These are phyloP conservation scores for Bombyx huttoni DNA, from an alignment of 2,888 invertebrate genomes.

Conservation along the genomic window DNA sequence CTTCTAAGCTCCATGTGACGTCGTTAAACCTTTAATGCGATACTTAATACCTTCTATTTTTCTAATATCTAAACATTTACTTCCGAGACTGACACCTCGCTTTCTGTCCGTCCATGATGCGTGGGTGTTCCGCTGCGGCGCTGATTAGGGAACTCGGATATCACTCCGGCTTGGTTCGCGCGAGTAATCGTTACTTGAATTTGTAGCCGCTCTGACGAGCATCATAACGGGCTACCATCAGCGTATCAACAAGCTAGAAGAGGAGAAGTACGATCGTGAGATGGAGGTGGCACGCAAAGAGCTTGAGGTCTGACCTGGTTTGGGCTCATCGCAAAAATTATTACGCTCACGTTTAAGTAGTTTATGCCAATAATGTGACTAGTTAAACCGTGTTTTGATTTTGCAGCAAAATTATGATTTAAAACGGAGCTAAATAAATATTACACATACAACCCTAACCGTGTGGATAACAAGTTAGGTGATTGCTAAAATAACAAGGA, in stretches of 20 bases:
- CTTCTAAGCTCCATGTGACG: constrained; percentile 53
- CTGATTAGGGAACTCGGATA: neutral
- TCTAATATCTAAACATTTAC: constrained; percentile 34
- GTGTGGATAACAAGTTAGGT: constrained; percentile 65
- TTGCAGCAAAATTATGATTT: constrained; percentile 56
- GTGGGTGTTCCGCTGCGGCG: constrained; percentile 22
- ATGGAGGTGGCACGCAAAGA: constrained; percentile 96
- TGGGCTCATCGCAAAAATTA: constrained; percentile 41
- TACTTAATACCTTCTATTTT: constrained; percentile 46
- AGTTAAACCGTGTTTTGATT: constrained; percentile 56
- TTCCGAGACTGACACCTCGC: constrained; percentile 45
- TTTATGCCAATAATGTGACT: constrained; percentile 66
- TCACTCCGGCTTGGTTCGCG: constrained; percentile 8
- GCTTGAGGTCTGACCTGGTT: constrained; percentile 86
- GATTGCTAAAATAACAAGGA: constrained; percentile 63
- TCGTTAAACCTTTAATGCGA: constrained; percentile 38
- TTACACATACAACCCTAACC: constrained; percentile 53
- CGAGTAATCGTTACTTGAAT: constrained; percentile 59
- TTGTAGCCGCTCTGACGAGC: constrained; percentile 78
- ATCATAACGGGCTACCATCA: constrained; percentile 85
- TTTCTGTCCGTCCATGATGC: constrained; percentile 37
- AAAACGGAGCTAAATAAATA: constrained; percentile 51
- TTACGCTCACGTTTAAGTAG: constrained; percentile 62
- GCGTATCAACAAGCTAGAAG: constrained; percentile 86
- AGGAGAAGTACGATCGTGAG: constrained; percentile 98